These are phyloP conservation scores for Dermochelys coriacea DNA, from an alignment of 2,797 vertebrate genomes.

Conservation along the genomic window DNA sequence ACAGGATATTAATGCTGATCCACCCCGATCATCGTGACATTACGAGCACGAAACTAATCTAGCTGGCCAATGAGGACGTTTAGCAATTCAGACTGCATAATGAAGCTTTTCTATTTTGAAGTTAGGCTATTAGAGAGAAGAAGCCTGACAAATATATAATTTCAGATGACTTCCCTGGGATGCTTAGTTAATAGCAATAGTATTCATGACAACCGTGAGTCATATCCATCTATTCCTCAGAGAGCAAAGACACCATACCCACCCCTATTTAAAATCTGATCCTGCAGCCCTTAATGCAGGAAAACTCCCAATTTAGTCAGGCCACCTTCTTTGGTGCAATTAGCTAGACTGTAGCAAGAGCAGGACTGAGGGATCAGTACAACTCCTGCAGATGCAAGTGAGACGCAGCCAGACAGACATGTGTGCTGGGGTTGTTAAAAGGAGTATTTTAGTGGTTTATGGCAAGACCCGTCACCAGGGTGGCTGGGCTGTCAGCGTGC, in stretches of 20 bases:
- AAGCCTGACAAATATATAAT: slow-evolving; percentile 72
- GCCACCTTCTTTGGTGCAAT: background rate
- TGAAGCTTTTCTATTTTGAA: slow-evolving; percentile 72
- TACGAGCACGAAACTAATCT: slow-evolving; percentile 42
- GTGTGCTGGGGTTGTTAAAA: background rate
- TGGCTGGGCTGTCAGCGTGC: too few relatives aligned
- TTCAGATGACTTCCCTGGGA: slow-evolving; percentile 75
- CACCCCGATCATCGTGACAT: background rate
- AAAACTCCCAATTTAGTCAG: slow-evolving; percentile 21
- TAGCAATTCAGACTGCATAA: slow-evolving; percentile 61
- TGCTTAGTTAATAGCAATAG: slow-evolving; percentile 56
- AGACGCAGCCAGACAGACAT: background rate
- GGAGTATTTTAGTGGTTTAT: background rate
- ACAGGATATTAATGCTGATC: slow-evolving; percentile 16
- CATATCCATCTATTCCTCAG: slow-evolving; percentile 57
- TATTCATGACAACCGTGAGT: slow-evolving; percentile 76
- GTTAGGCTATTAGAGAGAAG: slow-evolving; percentile 70
- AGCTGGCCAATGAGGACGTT: slow-evolving; percentile 64
- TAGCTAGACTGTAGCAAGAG: background rate
- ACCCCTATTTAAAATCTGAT: slow-evolving; percentile 39
- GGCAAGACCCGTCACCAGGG: background rate
- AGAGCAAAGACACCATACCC: slow-evolving; percentile 66
- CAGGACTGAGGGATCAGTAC: slow-evolving; percentile 15
- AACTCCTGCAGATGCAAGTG: background rate
- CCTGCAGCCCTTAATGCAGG: background rate